Evolutionary conservation across 2,888 invertebrate genomes (phyloP), one percentile per base, ranked within the genome.

Genomic region (Thymelicus acteon): DNA sequence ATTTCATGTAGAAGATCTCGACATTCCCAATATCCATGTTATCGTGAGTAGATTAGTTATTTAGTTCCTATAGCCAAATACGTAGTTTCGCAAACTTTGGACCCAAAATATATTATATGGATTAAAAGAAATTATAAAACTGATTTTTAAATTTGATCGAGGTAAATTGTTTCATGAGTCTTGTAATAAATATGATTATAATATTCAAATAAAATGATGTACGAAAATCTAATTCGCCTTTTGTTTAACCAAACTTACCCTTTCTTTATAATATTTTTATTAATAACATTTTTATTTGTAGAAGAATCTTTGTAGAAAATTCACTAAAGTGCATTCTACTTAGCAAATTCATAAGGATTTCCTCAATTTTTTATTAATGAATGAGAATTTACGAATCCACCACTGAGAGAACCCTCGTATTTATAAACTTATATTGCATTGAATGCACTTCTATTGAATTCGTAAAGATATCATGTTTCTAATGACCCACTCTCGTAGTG

Each of bases 21-120:
- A 91, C 92, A 91, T 92, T 92, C 90, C 92, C 83, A 80, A 81
- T 86, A 80, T 57, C 40, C 8, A 40, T 40, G 15, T 60, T 85
- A 80, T 82, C 82, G 82, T 86, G 83, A 81, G 78, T 80, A 80
- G 80, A 80, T 85, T 85, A 86, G 83, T 74, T 78, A 63, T 74
- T 79, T 82, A 82, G 80, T 84, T 83, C 82, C 84, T 85, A 81
- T 79, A 78, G 74, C 72, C 68, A 72, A 69, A 70, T 75, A 31
- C 31, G 75, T 82, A 78, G 77, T 78, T 77, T 78, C 78, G 79
- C 80, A 78, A 40, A 40, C 40, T 40, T 40, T 10, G 31, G 31
- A 44, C 44, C 12, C 44, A 44, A 44, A 44, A 12, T 44, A 44
- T 44, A 7, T 44, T 44, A 44, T 12, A 12, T 12, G 44, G 44